Evolutionary conservation across 1,140 invertebrate genomes (phyloP), one percentile per base, ranked within the genome.

Genomic region (Laodelphax striatellus): DNA sequence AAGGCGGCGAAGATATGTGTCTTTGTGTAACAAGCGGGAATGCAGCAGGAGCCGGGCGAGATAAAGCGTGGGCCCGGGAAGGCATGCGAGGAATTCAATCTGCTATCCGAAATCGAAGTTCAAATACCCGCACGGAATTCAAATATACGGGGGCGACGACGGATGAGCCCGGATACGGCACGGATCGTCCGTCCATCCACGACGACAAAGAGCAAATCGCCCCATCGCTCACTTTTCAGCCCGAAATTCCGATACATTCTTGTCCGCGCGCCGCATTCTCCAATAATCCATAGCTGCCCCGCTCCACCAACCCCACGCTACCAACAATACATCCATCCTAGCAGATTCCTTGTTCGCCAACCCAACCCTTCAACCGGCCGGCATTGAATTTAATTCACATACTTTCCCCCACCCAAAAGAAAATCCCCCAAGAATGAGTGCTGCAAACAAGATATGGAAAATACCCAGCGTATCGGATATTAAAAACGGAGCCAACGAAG

Each of bases 111-210:
- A 50, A 50, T 50, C 46, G 46, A 50, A 50, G 46, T 50, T 50
- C 46, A 50, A 50, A 50, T 50, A 50, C 46, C 46, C 46, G 46
- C 46, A 50, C 46, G 46, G 46, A 50, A 50, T 50, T 50, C 46
- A 50, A 50, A 50, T 50, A 50, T 50, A 17, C 46, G 21, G 34
- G 28, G 34, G 34, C 34, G 34, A 38, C 34, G 34, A 38, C 34
- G 34, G 34, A 31, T 19, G 43, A 46, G 43, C 43, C 43, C 43
- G 4, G 4, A 22, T 14, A 9, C 46, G 14, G 16, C 16, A 50
- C 46, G 46, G 46, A 38, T 9, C 34, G 11, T 11, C 1, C 34
- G 34, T 38, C 34, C 34, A 28, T 28, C 24, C 24, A n/a, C n/a
- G n/a, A n/a, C n/a, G 24, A 28, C 24, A 28, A 28, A 28, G 24